Evolutionary conservation across 2,113 vertebrate species (phyloP).

Genomic region (Thermophis baileyi): DNA sequence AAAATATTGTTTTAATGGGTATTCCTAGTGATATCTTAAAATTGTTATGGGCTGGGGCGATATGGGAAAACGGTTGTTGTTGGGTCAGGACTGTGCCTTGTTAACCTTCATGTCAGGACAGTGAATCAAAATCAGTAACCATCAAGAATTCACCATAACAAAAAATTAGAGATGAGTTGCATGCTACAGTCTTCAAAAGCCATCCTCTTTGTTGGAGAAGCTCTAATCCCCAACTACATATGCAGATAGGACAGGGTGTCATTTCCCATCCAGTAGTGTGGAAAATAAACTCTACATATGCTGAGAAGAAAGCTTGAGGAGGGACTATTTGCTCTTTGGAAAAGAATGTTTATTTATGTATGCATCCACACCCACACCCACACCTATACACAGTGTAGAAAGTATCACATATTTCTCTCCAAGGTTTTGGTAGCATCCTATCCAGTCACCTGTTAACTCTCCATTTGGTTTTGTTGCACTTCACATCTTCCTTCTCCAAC

Average conservation of each 20-base stretch:
- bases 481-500: not conserved
- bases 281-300: not conserved
- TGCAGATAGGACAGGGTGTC: not conserved
- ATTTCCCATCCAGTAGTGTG: not conserved
- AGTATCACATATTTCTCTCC: not conserved
- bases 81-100: not conserved
- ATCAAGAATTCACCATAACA: not conserved
- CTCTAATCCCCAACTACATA: not conserved
- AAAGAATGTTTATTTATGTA: not conserved
- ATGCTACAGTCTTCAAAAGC: no score
- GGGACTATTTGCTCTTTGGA: not conserved
- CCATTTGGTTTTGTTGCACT: not conserved
- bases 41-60: not conserved
- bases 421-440: not conserved
- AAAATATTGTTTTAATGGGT: not conserved
- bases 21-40: not conserved
- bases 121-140: not conserved
- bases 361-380: not conserved
- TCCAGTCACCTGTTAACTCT: not conserved
- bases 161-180: not conserved
- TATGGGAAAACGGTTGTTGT: not conserved
- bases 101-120: not conserved
- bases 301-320: not conserved
- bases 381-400: not conserved
- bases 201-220: not conserved